phyloP scores from a whole-genome alignment of 2,797 vertebrate species.

The Anabacerthia variegaticeps region DNA sequence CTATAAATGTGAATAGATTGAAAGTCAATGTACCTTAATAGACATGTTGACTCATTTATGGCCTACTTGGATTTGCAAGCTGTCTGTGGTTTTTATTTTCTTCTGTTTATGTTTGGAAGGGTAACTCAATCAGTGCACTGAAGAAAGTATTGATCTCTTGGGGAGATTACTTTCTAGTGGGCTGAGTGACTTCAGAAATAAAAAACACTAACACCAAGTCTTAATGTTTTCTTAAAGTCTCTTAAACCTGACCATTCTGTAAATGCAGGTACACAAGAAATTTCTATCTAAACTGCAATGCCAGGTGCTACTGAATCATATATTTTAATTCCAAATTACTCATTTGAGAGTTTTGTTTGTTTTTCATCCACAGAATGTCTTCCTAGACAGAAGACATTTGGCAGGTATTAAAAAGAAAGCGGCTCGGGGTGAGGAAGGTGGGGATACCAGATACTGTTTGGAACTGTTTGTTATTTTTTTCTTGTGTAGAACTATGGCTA shows the following conservation, averaged over 20 bases:
- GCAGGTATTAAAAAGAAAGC: background rate
- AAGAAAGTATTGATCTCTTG: background rate
- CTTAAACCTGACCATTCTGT: background rate
- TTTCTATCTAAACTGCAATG: background rate
- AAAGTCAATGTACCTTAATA: background rate
- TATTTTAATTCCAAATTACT: background rate
- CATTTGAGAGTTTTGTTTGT: background rate
- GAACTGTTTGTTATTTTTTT: background rate
- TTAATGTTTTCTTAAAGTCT: background rate
- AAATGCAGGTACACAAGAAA: background rate
- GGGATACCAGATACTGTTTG: background rate
- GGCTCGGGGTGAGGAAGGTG: accelerated
- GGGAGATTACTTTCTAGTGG: background rate
- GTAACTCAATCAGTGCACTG: background rate
- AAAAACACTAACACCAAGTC: background rate
- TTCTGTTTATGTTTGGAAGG: background rate
- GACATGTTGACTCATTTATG: background rate
- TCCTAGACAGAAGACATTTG: background rate
- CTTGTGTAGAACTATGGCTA: background rate
- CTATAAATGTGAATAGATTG: background rate
- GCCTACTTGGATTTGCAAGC: background rate
- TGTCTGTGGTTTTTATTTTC: background rate
- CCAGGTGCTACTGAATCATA: background rate
- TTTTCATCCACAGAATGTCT: background rate
- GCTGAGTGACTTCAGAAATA: background rate